Base-by-base conservation (phyloP, 2,113 vertebrate genomes). In the Odontesthes bonariensis region DNA sequence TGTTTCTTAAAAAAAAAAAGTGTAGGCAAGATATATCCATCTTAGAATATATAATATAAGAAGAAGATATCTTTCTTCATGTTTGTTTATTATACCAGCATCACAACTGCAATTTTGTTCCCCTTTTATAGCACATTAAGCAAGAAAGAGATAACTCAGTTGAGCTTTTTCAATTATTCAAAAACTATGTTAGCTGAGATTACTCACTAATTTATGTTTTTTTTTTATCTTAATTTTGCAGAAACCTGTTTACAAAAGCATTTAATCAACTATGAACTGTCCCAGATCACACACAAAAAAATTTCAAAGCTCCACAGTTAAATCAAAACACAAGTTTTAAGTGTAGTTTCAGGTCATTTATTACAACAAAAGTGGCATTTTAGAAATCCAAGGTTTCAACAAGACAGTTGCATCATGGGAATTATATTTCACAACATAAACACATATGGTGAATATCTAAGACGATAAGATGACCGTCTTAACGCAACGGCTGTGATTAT, bases 321-420 rank as follows among this genome's bases (percentile, higher is more conserved):
- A 79, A 61, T 22, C 1, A 3, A 54, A 59, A 32, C 35, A 56
- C 17, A 20, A 4, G 38, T 33, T 66, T 68, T 40, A 8, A 61
- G 17, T 40, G 47, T 40, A 56, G 58, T 51, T 58, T 35, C 8
- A 63, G 59, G 27, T 11, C 10, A 32, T 57, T 63, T 8, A 53
- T 12, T 54, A 19, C 16, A 54, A 57, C 52, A 27, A 16, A 67
- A 47, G 1, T 46, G 52, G 5, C 19, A 67, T 33, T 53, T 42
- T 20, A 58, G 27, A 66, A 46, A 74, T 46, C 53, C 33, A 58
- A 75, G 31, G 55, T 59, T 67, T 84, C 59, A 63, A 58, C 31
- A 57, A 33, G 17, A 67, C 32, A 47, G 17, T 52, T 40, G 19
- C 23, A 61, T 69, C 31, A 55, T 35, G 8, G 11, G 13, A 19